Conservation (phyloP, 2,113 vertebrate species). For the Dromaius novaehollandiae region DNA sequence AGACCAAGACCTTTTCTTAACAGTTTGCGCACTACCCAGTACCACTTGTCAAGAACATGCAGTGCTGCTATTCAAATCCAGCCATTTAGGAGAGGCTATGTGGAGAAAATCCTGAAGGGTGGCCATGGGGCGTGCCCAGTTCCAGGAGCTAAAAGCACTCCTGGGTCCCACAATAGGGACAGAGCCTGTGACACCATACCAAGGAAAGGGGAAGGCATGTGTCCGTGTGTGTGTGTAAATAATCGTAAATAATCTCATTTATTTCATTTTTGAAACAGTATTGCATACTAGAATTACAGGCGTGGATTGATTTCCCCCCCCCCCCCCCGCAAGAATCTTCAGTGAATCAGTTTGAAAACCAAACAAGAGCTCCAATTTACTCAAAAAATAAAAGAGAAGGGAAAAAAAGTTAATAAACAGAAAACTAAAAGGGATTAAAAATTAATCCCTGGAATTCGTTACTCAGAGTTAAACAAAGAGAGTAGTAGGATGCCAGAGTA, state of each 20-base stretch:
- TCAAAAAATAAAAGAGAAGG: background rate
- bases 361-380: background rate
- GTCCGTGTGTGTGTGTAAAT: background rate
- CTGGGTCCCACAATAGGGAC: background rate
- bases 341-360: slow-evolving; percentile 1
- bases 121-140: background rate
- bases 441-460: slow-evolving; percentile 39
- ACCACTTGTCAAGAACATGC: slow-evolving; percentile 29
- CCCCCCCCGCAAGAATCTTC: background rate
- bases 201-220: background rate
- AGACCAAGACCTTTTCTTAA: background rate
- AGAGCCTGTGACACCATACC: background rate
- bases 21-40: slow-evolving; percentile 9
- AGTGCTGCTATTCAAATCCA: slow-evolving; percentile 44
- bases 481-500: background rate
- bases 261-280: background rate
- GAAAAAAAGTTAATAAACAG: background rate
- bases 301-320: background rate
- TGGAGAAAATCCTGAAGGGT: background rate
- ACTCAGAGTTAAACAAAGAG: slow-evolving; percentile 29
- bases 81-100: background rate
- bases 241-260: background rate
- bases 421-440: slow-evolving; percentile 46
- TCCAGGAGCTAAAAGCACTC: background rate
- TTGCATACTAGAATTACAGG: background rate